These are phyloP conservation scores for Anabas testudineus DNA, from an alignment of 2,797 vertebrate species.

Conservation along the genomic window DNA sequence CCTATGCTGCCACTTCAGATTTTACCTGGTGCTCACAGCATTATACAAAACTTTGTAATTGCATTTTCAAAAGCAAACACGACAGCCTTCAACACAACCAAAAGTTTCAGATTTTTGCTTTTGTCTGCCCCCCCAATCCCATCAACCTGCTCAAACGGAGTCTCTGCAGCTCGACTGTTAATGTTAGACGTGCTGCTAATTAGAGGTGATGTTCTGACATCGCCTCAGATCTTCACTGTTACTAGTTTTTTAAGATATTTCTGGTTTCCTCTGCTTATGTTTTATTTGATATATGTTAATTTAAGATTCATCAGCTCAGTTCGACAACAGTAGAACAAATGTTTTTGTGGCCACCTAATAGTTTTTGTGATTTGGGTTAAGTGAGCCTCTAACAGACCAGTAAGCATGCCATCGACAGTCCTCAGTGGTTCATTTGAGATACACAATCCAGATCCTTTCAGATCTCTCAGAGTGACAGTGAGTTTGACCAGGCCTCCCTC, in stretches of 20 bases:
- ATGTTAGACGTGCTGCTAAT: conserved; percentile 30
- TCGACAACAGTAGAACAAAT: not conserved
- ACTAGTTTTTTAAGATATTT: not conserved
- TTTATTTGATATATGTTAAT: not conserved
- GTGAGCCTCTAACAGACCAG: conserved; percentile 3
- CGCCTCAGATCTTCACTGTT: not conserved
- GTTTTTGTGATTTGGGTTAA: not conserved
- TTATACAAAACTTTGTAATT: conserved; percentile 54
- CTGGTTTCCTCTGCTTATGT: not conserved
- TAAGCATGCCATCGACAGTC: conserved; percentile 18
- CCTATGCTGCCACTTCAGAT: conserved; percentile 16
- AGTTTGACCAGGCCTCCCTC: conserved; percentile 19
- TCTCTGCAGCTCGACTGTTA: conserved; percentile 8
- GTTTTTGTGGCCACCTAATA: not conserved
- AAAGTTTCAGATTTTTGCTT: conserved; percentile 57
- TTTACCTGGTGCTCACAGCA: conserved; percentile 27
- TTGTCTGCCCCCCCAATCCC: conserved; percentile 34
- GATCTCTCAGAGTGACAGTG: conserved; percentile 17
- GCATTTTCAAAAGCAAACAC: conserved; percentile 52
- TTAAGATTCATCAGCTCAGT: not conserved
- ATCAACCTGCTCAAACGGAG: conserved; percentile 34
- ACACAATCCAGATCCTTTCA: conserved; percentile 23
- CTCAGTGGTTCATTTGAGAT: conserved; percentile 14
- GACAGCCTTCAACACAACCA: conserved; percentile 40
- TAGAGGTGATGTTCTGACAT: conserved; percentile 14